Percentiles rank a stretch among this genome's conserved stretches.
These are phyloP conservation scores for Entomobrya multifasciata DNA, from an alignment of 2,888 invertebrate species.

Conservation along the genomic window DNA sequence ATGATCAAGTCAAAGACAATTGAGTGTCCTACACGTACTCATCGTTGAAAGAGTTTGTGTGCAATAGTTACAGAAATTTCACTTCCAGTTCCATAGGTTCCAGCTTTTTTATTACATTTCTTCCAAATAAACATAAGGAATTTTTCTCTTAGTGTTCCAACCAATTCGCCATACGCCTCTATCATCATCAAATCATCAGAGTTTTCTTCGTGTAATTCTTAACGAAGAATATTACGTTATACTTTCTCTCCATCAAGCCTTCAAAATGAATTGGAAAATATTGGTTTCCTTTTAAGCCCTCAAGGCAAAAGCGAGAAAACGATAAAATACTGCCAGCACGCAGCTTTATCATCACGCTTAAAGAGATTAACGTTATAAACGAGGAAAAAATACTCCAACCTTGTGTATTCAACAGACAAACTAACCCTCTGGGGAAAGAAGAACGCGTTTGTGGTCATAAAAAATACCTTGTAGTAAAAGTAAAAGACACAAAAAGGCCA, in stretches of 20 bases:
- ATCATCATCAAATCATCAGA: too few relatives aligned
- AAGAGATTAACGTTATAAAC: constrained; percentile 50
- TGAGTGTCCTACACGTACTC: too few relatives aligned
- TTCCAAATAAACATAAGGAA: too few relatives aligned
- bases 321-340: constrained; percentile 64
- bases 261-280: background rate
- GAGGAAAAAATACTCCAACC: constrained; percentile 1
- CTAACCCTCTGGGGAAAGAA: constrained; percentile 43
- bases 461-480: too few relatives aligned
- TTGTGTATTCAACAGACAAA: constrained; percentile 15
- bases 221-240: background rate
- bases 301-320: constrained; percentile 41
- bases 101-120: too few relatives aligned
- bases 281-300: constrained; percentile 22
- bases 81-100: too few relatives aligned
- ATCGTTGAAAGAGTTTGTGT: background rate
- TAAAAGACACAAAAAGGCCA: background rate
- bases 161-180: too few relatives aligned
- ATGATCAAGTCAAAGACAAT: constrained; percentile 22
- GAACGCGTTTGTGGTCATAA: background rate
- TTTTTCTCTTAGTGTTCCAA: too few relatives aligned
- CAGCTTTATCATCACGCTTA: constrained; percentile 34
- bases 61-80: background rate
- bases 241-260: background rate
- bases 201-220: background rate